phyloP scores from a whole-genome alignment of 2,888 invertebrate species.

The Drosophila affinis region DNA sequence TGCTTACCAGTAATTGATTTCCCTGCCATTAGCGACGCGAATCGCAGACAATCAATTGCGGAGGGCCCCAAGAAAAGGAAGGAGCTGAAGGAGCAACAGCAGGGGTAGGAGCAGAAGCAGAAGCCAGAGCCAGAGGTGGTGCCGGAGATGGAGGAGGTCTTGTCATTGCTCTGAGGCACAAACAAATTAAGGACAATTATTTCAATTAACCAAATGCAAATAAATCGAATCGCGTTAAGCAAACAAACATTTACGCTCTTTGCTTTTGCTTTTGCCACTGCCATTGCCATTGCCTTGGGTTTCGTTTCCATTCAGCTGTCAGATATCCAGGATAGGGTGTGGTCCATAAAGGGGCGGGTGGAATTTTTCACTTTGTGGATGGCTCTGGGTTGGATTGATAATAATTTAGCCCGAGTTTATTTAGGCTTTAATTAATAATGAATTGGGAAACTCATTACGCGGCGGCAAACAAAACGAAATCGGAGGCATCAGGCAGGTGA shows the following conservation, averaged over 20 bases:
- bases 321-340: slow-evolving; percentile 3
- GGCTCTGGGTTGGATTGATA: slow-evolving; percentile 68
- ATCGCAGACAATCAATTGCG: slow-evolving; percentile 78
- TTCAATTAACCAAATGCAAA: slow-evolving; percentile 79
- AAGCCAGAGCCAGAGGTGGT: not conserved
- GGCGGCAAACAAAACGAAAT: slow-evolving; percentile 64
- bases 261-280: slow-evolving; percentile 43
- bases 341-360: not conserved
- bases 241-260: slow-evolving; percentile 67
- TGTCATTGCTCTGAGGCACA: slow-evolving; percentile 67
- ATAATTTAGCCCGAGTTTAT: slow-evolving; percentile 73
- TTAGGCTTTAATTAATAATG: slow-evolving; percentile 78
- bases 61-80: slow-evolving; percentile 21
- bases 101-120: no score
- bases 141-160: not conserved
- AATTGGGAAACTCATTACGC: slow-evolving; percentile 78
- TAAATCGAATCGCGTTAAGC: slow-evolving; percentile 73
- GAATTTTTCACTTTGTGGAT: slow-evolving; percentile 43
- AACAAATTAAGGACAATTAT: slow-evolving; percentile 79
- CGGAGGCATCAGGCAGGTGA: slow-evolving; percentile 8
- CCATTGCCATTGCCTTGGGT: slow-evolving; percentile 27
- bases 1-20: slow-evolving; percentile 75
- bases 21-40: slow-evolving; percentile 70
- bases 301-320: slow-evolving; percentile 8
- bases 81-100: slow-evolving; percentile 6